These are phyloP conservation scores for Malurus splendens DNA, from an alignment of 2,797 vertebrate genomes.

Conservation along the genomic window DNA sequence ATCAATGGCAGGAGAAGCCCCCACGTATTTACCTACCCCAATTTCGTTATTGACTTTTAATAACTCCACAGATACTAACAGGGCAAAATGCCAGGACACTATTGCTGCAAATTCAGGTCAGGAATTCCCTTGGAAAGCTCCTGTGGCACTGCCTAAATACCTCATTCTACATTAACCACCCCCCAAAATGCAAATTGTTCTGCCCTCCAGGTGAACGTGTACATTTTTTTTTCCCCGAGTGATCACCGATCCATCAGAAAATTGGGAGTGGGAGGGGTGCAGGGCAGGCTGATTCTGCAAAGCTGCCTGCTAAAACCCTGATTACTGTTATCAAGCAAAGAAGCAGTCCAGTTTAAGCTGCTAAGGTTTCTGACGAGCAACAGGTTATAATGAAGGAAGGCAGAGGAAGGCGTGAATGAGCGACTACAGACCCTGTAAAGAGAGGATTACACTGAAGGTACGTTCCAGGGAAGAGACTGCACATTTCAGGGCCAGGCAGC, in stretches of 20 bases:
- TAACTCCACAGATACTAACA: background rate
- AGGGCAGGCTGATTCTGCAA: constrained; percentile 8
- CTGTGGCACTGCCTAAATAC: background rate
- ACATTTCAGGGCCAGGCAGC: constrained; percentile 42
- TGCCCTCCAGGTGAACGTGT: background rate
- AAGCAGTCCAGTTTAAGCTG: constrained; percentile 55
- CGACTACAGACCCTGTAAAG: constrained; percentile 31
- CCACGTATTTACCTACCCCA: background rate
- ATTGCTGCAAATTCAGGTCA: background rate
- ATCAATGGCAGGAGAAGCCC: background rate
- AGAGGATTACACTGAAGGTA: constrained; percentile 47
- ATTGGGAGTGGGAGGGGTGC: background rate
- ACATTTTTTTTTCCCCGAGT: background rate
- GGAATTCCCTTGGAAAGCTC: background rate
- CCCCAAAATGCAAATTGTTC: background rate
- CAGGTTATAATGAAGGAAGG: constrained; percentile 49
- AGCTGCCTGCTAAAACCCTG: constrained; percentile 49
- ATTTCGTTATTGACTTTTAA: constrained; percentile 20
- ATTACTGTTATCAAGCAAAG: constrained; percentile 51
- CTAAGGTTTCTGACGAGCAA: constrained; percentile 43
- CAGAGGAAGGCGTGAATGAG: background rate
- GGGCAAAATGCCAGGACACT: background rate
- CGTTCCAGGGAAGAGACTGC: constrained; percentile 22
- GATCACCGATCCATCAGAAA: background rate
- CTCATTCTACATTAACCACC: background rate